Evolutionary conservation across 2,113 vertebrate genomes (phyloP).

Genomic region (Gymnorhina tibicen): DNA sequence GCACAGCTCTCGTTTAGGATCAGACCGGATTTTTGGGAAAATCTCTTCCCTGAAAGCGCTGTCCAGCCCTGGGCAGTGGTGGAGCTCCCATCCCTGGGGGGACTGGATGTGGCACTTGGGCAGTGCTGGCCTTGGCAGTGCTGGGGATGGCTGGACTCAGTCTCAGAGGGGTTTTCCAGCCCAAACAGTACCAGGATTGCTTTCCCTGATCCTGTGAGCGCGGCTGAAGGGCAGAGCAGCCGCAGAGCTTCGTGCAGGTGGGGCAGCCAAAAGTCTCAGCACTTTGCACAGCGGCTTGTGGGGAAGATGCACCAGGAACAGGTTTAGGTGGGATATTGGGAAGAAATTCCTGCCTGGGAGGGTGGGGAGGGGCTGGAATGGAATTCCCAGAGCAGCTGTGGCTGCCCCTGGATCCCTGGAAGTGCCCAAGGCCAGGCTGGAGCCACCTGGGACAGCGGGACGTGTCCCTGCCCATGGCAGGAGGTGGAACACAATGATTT

Average conservation of each 20-base stretch:
- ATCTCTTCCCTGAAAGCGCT: not conserved
- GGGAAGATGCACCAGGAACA: not conserved
- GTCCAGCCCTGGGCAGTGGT: not conserved
- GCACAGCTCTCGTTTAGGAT: not conserved
- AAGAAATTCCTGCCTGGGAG: not conserved
- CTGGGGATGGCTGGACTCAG: not conserved
- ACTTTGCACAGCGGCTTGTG: not conserved
- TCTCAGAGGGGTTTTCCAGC: not conserved
- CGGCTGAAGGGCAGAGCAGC: not conserved
- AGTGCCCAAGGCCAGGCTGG: too few species aligned
- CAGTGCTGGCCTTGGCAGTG: not conserved
- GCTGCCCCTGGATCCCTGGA: too few species aligned
- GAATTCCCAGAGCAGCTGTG: not conserved
- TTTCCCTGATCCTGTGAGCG: not conserved
- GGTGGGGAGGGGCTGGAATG: not conserved
- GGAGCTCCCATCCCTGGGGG: not conserved
- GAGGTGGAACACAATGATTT: too few species aligned
- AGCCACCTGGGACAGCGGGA: too few species aligned
- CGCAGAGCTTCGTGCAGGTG: not conserved
- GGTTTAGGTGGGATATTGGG: not conserved
- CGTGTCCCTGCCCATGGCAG: too few species aligned
- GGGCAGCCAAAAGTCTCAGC: not conserved
- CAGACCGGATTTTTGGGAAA: not conserved
- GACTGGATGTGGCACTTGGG: not conserved
- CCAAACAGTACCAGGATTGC: not conserved